Base-by-base conservation (phyloP, 2,888 invertebrate genomes). In the Tipula confusa region DNA sequence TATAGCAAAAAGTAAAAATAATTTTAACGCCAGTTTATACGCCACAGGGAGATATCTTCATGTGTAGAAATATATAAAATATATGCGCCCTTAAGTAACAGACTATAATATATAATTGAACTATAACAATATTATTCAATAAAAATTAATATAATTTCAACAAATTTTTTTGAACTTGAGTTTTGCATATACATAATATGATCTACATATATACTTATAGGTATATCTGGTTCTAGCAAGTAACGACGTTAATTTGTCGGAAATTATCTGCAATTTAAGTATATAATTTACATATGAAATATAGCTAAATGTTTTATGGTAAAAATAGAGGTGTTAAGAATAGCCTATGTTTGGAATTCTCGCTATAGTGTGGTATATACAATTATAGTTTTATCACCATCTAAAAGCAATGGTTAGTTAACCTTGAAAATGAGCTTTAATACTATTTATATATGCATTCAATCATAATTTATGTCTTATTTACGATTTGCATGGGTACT, bases 31-130 rank as follows among this genome's bases (percentile, higher is more conserved):
- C 64, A 24, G 15, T 64, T 2, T 64, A 64, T 24, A 64, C 64
- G 64, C 64, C 64, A 64, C 64, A 64, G 64, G 64, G 64, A 64
- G 64, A 64, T 64, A 64, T 64, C 64, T 64, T 64, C 64, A 64
- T 64, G 24, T 64, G 9, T 43, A 9, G n/a, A n/a, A n/a, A n/a
- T n/a, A 64, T 64, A 64, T 64, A 24, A 64, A 64, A 64, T 64
- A 64, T 64, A 64, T 24, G 64, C 64, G 64, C 64, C 64, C 64
- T 64, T 64, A 64, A 64, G 64, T 64, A 64, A 64, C 64, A 64
- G 64, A 64, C 64, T 64, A 64, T 64, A 64, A 64, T 24, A n/a
- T n/a, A 64, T 64, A 64, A 64, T 64, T 64, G 64, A 64, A 24
- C 64, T 24, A 11, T 64, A 64, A 64, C 24, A 64, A 64, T 24